Evolutionary conservation across 2,888 invertebrate species (phyloP), one percentile per base, ranked within the genome.

Genomic region (Cheilosia soror): DNA sequence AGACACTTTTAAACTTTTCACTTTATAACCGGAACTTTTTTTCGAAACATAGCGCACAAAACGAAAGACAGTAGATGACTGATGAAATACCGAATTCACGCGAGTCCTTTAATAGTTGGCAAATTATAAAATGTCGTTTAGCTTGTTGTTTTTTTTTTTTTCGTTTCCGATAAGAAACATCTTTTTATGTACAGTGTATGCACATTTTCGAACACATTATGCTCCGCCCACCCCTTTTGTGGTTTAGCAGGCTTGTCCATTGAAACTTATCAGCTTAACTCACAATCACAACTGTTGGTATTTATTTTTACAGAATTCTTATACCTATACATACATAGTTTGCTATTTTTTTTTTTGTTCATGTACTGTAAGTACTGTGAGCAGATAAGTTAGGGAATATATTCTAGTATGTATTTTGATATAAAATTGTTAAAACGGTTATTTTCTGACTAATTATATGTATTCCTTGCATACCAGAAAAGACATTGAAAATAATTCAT

Each of bases 21-120:
- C 25, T 58, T 53, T 27, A 13, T 31, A 33, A 29, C 20, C 31
- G 51, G 11, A 49, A 71, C n/a, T 5, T n/a, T 25, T 33, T 29
- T 62, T 37, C 13, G 9, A 11, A 1, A 5, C 42, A 29, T n/a
- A 77, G 11, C 29, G 37, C 63, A 65, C 63, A 40, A 13, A 27
- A 58, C 13, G 15, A 44, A 44, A 5, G 11, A 25, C 37, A 0
- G 9, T 63, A n/a, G 37, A 73, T 25, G 53, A 83, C 68, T 83
- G 83, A 79, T 58, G 62, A 15, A 68, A 68, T 37, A 11, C 2
- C 13, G 62, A n/a, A 49, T 25, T 44, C 13, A 44, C 58, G 13
- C 27, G 44, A 68, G 79, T 73, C 79, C 68, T 79, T 83, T 83
- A 69, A 83, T 79, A 83, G 65, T 72, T 53, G 55, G 42, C 3